Conservation (phyloP, 1,140 invertebrate genomes). For the Diachasma alloeum region DNA sequence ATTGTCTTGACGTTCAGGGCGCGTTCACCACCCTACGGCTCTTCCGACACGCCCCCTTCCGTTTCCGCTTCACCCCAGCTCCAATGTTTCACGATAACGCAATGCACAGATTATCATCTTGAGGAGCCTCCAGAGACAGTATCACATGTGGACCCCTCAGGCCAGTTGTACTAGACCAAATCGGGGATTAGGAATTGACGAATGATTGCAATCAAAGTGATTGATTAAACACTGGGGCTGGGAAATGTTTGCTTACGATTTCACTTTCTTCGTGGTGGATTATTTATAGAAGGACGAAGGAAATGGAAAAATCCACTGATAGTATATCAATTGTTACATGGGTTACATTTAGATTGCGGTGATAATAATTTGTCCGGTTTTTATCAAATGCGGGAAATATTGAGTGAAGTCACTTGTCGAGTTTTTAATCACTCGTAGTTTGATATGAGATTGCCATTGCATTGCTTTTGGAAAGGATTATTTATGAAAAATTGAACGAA, state of each 20-base stretch:
- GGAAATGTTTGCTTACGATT: background rate
- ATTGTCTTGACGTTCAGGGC: conserved; percentile 24
- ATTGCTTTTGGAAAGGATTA: too few species aligned
- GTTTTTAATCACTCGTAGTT: too few species aligned
- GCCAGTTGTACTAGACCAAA: background rate
- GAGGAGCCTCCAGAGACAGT: conserved; percentile 1
- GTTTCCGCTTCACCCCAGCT: background rate
- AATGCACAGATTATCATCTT: conserved; percentile 12
- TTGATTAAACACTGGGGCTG: background rate
- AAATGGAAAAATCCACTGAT: too few species aligned
- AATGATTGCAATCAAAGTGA: conserved; percentile 10
- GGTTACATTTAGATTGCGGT: too few species aligned
- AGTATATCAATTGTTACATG: too few species aligned
- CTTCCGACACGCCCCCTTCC: background rate
- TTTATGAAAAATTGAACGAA: too few species aligned
- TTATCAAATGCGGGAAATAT: too few species aligned
- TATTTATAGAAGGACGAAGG: background rate
- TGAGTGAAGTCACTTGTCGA: too few species aligned
- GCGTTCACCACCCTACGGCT: background rate
- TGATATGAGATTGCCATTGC: too few species aligned
- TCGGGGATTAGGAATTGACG: conserved; percentile 13
- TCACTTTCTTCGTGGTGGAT: background rate
- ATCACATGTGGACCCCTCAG: conserved; percentile 14
- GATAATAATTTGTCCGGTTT: too few species aligned
- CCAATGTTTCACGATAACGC: background rate